Conservation (phyloP, 2,113 vertebrate species). For the Lonchura striata region DNA sequence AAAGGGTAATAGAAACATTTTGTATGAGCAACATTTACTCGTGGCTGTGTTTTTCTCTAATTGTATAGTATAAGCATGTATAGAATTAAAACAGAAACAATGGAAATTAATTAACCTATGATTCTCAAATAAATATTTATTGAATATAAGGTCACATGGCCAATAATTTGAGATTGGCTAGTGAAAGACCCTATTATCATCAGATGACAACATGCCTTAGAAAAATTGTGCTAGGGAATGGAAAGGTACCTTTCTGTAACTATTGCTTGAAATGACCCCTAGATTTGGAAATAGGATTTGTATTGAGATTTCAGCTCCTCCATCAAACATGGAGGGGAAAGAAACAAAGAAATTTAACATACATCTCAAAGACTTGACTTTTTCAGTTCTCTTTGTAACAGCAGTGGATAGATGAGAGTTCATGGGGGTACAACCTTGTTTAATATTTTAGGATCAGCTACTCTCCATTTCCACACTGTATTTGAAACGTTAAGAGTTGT, state of each 20-base stretch:
- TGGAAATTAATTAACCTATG: conserved; percentile 9
- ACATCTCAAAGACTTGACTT: neutral
- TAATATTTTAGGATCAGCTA: neutral
- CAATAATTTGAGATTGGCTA: neutral
- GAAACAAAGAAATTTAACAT: neutral
- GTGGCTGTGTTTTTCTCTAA: conserved; percentile 19
- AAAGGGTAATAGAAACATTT: conserved; percentile 72
- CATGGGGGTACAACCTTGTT: neutral
- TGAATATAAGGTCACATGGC: neutral
- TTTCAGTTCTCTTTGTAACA: neutral
- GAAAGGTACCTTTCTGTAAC: neutral
- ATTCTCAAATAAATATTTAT: conserved; percentile 44
- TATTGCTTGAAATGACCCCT: neutral
- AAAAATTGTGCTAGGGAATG: neutral
- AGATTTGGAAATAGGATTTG: neutral
- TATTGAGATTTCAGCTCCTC: neutral
- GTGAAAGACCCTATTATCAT: neutral
- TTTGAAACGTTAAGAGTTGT: neutral
- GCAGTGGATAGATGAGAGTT: neutral
- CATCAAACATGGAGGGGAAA: neutral
- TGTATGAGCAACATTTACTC: conserved; percentile 51
- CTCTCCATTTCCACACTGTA: neutral
- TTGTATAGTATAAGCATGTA: conserved; percentile 18
- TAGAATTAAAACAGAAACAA: conserved; percentile 43
- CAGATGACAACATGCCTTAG: neutral